Evolutionary conservation across 2,797 vertebrate species (phyloP).

Genomic region (Diplodus puntazzo): DNA sequence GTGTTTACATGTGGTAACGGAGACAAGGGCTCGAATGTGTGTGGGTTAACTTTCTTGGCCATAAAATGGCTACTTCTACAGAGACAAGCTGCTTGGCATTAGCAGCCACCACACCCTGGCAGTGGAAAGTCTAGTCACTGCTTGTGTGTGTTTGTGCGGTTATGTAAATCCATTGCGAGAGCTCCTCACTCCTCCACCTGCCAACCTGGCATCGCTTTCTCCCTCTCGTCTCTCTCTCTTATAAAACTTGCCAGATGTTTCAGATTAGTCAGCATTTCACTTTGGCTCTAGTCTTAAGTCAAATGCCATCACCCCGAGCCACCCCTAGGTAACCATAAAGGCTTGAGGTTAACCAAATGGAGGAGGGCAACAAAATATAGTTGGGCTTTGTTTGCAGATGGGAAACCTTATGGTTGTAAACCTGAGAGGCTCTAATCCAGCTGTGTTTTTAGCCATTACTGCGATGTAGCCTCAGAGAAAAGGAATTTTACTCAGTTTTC

Average conservation of each 20-base stretch:
- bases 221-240: constrained; percentile 47
- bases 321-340: constrained; percentile 80
- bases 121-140: constrained; percentile 52
- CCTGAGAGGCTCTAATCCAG: constrained; percentile 72
- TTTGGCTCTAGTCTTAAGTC: constrained; percentile 73
- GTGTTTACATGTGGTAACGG: constrained; percentile 26
- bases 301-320: constrained; percentile 79
- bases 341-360: constrained; percentile 81
- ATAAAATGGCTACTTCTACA: constrained; percentile 13
- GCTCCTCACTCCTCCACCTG: constrained; percentile 72
- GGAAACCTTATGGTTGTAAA: constrained; percentile 79
- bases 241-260: constrained; percentile 79
- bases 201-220: constrained; percentile 68
- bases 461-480: constrained; percentile 73
- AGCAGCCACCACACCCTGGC: constrained; percentile 47
- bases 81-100: constrained; percentile 51
- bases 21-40: constrained; percentile 25
- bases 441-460: constrained; percentile 75
- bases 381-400: constrained; percentile 79
- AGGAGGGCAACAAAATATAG: constrained; percentile 77
- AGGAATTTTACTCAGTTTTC: constrained; percentile 63
- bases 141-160: constrained; percentile 44
- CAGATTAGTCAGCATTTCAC: constrained; percentile 78
- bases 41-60: constrained; percentile 48
- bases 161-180: constrained; percentile 51